phyloP scores from a whole-genome alignment of 2,888 invertebrate species.

The Teleiodes luculella region DNA sequence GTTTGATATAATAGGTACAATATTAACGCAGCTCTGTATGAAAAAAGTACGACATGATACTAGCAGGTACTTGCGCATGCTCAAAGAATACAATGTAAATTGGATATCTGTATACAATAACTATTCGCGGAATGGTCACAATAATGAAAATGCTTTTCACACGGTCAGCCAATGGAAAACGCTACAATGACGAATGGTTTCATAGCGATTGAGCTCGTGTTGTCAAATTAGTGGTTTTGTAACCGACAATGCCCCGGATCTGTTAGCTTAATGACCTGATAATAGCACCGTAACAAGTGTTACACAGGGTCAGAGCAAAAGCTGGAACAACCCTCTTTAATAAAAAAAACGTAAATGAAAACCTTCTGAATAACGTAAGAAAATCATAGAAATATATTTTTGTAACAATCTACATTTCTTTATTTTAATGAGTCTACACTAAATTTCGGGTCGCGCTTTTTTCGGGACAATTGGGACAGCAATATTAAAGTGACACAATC shows the following conservation, averaged over 20 bases:
- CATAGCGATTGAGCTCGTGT: conserved; percentile 30
- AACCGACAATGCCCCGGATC: conserved; percentile 28
- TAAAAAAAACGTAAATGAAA: too few species aligned
- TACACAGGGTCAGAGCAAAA: background rate
- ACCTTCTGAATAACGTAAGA: too few species aligned
- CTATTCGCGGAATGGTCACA: conserved; percentile 11
- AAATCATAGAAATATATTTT: too few species aligned
- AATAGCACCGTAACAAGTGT: background rate
- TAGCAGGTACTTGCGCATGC: too few species aligned
- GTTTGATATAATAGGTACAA: too few species aligned
- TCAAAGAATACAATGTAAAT: conserved; percentile 7
- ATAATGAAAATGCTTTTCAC: conserved; percentile 32
- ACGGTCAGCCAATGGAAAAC: conserved; percentile 33
- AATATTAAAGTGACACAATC: too few species aligned
- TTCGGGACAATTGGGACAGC: too few species aligned
- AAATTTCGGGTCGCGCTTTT: too few species aligned
- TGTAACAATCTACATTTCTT: too few species aligned
- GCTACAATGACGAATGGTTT: conserved; percentile 27
- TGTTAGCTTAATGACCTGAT: conserved; percentile 35
- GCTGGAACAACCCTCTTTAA: background rate
- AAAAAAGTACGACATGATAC: too few species aligned
- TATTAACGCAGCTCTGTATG: too few species aligned
- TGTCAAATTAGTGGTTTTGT: conserved; percentile 35
- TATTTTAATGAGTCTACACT: too few species aligned
- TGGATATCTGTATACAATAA: background rate